These are phyloP conservation scores for Ophion obscuratus DNA, from an alignment of 2,888 invertebrate species.

Conservation along the genomic window DNA sequence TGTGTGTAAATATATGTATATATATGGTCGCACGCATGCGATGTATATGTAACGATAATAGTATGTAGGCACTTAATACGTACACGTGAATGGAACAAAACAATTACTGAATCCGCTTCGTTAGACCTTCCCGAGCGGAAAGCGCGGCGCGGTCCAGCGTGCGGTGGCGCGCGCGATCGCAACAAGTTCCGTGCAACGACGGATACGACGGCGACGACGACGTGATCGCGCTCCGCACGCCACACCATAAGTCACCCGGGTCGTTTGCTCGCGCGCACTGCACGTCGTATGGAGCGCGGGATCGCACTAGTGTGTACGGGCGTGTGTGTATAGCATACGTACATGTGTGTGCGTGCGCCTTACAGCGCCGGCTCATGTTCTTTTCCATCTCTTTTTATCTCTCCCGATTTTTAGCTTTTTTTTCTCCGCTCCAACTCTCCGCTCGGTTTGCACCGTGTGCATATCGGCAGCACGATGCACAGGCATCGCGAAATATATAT, in stretches of 20 bases:
- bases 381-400: not conserved
- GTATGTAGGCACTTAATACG: slow-evolving; percentile 40
- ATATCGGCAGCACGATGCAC: slow-evolving; percentile 27
- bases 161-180: slow-evolving; percentile 12
- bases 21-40: not conserved
- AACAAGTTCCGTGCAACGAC: slow-evolving; percentile 13
- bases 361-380: slow-evolving; percentile 67
- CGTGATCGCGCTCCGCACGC: slow-evolving; percentile 74
- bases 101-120: slow-evolving; percentile 77
- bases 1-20: not conserved
- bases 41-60: slow-evolving; percentile 28
- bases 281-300: slow-evolving; percentile 33
- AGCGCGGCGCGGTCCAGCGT: slow-evolving; percentile 12
- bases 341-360: slow-evolving; percentile 67
- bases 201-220: slow-evolving; percentile 14
- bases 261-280: slow-evolving; percentile 59
- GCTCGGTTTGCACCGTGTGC: not conserved
- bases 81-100: slow-evolving; percentile 70
- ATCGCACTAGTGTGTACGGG: no score
- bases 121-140: slow-evolving; percentile 63
- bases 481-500: not conserved
- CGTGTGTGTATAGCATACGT: not conserved
- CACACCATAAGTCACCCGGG: slow-evolving; percentile 75
- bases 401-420: not conserved
- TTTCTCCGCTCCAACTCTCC: slow-evolving; percentile 1